These are phyloP conservation scores for Hyperoplus immaculatus DNA, from an alignment of 2,797 vertebrate genomes.

Conservation along the genomic window DNA sequence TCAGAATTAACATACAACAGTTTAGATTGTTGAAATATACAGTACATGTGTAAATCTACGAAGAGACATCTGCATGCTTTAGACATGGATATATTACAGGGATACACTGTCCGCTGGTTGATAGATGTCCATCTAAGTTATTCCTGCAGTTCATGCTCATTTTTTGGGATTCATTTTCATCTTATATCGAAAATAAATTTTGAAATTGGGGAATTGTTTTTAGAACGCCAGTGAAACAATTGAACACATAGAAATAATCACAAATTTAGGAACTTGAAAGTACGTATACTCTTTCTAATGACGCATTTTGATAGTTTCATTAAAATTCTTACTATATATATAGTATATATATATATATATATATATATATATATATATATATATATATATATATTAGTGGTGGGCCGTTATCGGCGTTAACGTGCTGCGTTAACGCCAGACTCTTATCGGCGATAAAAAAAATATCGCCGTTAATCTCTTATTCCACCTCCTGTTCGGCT, in stretches of 20 bases:
- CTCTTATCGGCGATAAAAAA: too few species aligned
- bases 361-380: too few species aligned
- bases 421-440: too few species aligned
- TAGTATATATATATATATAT: too few species aligned
- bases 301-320: too few species aligned
- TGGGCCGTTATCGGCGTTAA: too few species aligned
- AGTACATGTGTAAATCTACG: not conserved
- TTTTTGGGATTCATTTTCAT: not conserved
- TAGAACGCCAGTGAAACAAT: not conserved
- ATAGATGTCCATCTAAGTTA: not conserved
- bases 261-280: conserved; percentile 2
- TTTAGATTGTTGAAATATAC: not conserved
- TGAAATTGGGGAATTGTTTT: not conserved
- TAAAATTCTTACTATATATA: too few species aligned
- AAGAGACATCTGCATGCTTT: not conserved
- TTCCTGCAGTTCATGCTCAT: not conserved
- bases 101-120: not conserved
- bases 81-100: not conserved
- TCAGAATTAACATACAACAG: not conserved
- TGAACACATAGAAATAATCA: conserved; percentile 4
- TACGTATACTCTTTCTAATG: not conserved
- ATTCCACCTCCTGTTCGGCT: too few species aligned
- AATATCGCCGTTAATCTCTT: too few species aligned
- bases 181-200: not conserved
- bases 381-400: too few species aligned